Base-by-base conservation (phyloP, 2,888 invertebrate species). In the Mayetiola destructor region DNA sequence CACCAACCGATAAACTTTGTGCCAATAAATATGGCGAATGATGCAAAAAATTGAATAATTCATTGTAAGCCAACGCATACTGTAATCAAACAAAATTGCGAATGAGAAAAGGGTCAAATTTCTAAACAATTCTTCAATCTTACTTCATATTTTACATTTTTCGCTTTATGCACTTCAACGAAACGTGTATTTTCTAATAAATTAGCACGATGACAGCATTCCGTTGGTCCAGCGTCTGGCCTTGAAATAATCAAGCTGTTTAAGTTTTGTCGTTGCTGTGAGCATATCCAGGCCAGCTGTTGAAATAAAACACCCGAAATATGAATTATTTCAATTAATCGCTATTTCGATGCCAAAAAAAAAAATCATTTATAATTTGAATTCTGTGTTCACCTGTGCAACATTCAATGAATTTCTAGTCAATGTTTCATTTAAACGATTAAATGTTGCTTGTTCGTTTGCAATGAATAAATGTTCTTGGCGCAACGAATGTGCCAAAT, bases 261-360 rank as follows among this genome's bases (percentile, higher is more conserved):
- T 27, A 89, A 75, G 69, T 87, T 88, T 61, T 87, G 80, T 62
- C 87, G 79, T 72, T 93, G 92, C 71, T 90, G 88, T 3, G 87
- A 82, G 60, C 88, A 86, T 60, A 92, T 80, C 89, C 93, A 95
- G 35, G 91, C 85, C 59, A 84, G 79, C 71, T 88, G 83, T 56
- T 23, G 56, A 48, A 53, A 29, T 30, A 59, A n/a, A 40, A 21
- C 30, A 58, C 18, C 36, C 16, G 29, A 21, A 36, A 36, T 3
- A 5, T n/a, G 27, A 37, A 35, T 30, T 20, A 6, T 53, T 20
- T 23, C 4, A 27, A 20, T 27, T 40, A 14, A 21, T 40, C 16
- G 18, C 23, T 18, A 59, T 57, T 35, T 29, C 37, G 14, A 18
- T 42, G 18, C n/a, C 36, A 6, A 23, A 3, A 32, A 55, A 55